phyloP scores from a whole-genome alignment of 1,140 invertebrate species.

The Paramacrobiotus metropolitanus region DNA sequence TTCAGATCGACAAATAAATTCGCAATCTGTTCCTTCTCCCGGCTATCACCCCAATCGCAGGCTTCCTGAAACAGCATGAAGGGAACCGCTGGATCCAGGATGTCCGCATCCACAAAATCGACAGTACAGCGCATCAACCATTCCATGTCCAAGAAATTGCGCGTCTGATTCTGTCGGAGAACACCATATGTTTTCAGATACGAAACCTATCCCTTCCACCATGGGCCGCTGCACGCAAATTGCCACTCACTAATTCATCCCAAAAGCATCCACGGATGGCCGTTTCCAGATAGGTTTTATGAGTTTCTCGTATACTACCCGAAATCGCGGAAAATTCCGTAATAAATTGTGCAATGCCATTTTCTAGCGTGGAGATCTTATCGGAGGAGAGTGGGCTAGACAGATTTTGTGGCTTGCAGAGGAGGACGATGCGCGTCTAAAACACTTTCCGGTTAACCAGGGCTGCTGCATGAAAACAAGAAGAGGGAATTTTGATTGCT shows the following conservation, averaged over 20 bases:
- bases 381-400: too few relatives aligned
- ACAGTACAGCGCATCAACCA: neutral
- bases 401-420: too few relatives aligned
- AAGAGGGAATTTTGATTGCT: too few relatives aligned
- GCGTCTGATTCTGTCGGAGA: neutral
- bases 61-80: neutral
- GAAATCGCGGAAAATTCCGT: too few relatives aligned
- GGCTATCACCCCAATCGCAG: neutral
- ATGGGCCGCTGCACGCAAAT: neutral
- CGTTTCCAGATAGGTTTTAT: neutral
- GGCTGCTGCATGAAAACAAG: too few relatives aligned
- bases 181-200: neutral
- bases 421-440: too few relatives aligned
- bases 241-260: neutral
- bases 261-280: neutral
- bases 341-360: too few relatives aligned
- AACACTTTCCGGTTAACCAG: too few relatives aligned
- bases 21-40: constrained; percentile 2
- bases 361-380: too few relatives aligned
- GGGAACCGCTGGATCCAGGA: neutral
- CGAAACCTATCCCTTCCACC: neutral
- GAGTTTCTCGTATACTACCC: too few relatives aligned
- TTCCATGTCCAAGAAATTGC: neutral
- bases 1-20: neutral
- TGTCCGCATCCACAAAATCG: neutral